Base-by-base conservation (phyloP, 2,113 vertebrate species). In the Thymallus thymallus region DNA sequence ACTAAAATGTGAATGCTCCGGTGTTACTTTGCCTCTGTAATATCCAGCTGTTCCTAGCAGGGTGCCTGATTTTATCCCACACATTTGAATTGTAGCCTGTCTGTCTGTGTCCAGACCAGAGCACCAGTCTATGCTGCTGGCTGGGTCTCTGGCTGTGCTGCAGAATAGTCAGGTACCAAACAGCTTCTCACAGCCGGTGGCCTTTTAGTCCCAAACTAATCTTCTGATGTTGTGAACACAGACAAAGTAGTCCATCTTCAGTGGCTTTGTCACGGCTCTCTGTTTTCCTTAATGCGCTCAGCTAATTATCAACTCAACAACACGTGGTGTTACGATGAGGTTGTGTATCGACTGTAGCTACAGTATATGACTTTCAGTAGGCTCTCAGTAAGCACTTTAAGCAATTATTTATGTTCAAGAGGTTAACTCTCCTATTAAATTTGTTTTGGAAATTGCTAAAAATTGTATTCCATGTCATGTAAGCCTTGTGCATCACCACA, bases 21-120 rank as follows among this genome's bases (percentile, higher is more conserved):
- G 35, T 16, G 4, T 51, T 51, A 18, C 65, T 56, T 55, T 2
- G 18, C 70, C 46, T 61, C 24, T 73, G 61, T 35, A 7, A 16
- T n/a, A n/a, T 72, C 79, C 71, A 81, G 75, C 62, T 81, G 75
- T 74, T 73, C n/a, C 68, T 41, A 71, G 63, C 61, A 63, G 29
- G 68, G 62, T n/a, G 60, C 24, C 69, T 73, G 2, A 4, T 48
- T 63, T 66, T 60, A 70, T 35, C n/a, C 61, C 55, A 20, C 71
- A 13, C 45, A 69, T 18, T 60, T 51, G 7, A 23, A 10, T 41
- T 2, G 2, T 9, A 51, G 23, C 13, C 7, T 64, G 62, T 18
- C 62, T 12, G 10, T 63, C 61, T 26, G 61, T 63, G 26, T 29
- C 23, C 14, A 32, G 71, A 9, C 3, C 10, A 12, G 16, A 35